Evolutionary conservation across 2,113 vertebrate genomes (phyloP), one percentile per base, ranked within the genome.

Genomic region (Gymnocephalus cernua): DNA sequence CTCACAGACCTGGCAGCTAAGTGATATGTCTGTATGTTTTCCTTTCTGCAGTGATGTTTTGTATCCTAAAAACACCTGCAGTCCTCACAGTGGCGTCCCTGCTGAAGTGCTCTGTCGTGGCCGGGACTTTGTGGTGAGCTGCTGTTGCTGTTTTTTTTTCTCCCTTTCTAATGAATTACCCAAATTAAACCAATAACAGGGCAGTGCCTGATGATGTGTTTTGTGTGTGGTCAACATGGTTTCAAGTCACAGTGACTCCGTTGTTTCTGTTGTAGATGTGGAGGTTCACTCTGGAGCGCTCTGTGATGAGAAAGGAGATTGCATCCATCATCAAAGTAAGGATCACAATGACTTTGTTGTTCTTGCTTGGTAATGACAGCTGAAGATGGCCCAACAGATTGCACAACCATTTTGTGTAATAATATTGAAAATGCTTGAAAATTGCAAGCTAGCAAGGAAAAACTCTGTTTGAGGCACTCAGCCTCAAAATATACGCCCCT

Each of bases 31-130:
- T 58, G 23, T 65, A 1, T 61, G 35, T 47, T 38, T 47, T 62
- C 48, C 56, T 61, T 44, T 69, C 16, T 56, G 29, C 94, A 99
- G 98, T 56, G 98, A 99, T 71, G 97, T 99, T 59, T 89, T 99
- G 62, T 99, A 99, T 92, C 98, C 98, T 0, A 99, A 99, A 91
- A 98, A 97, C 88, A 97, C 95, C 14, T 99, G 96, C 83, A 99
- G 98, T 59, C 97, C 98, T 2, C 97, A 98, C 83, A 99, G 98
- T 1, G 97, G 98, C 0, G 97, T 99, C 67, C 96, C 97, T 2
- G 97, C 98, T 0, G 98, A 99, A 85, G 96, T 99, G 54, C 96
- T 99, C 67, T 99, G 98, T 84, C 95, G 98, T 1, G 98, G 97
- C 14, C 94, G 98, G 32, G 98, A 99, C 93, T 99, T 98, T 86